Base-by-base conservation (phyloP, 2,113 vertebrate species). In the Butastur rufipennis region DNA sequence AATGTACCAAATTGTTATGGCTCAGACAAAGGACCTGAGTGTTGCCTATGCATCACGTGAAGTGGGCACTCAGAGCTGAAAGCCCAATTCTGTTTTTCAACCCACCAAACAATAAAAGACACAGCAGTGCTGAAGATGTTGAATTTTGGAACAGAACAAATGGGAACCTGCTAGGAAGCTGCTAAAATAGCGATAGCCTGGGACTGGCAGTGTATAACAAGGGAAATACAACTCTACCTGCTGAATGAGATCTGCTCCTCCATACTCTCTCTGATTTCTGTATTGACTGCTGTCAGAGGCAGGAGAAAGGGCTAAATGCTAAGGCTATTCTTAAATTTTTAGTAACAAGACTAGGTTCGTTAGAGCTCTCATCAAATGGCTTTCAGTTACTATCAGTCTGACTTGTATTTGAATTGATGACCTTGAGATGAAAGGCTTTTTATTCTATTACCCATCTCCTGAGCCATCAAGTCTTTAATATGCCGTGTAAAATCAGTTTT, bases 361-460 rank as follows among this genome's bases (percentile, higher is more conserved):
- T 93, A 97, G 38, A 77, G 63, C 87, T 71, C 63, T 48, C 77
- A 75, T 91, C 88, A 89, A 94, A 80, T 79, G 86, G 87, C 95
- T 96, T 93, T 96, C 71, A 89, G 71, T 87, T 68, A 47, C 91
- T 86, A 92, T 96, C 81, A 90, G 68, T 32, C 81, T 88, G 94
- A 86, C 77, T 84, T 79, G 86, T 80, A 91, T 96, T 93, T 95
- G 91, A 97, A 96, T 95, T 95, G 83, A 96, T 97, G 97, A 96
- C 97, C 97, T 98, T 97, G 95, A 95, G 97, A 95, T 94, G 74
- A 96, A 94, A 97, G 78, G 67, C 85, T 93, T 89, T 97, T 96
- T 97, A 94, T 97, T 95, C 93, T 94, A 85, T 97, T 96, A 96
- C 73, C 75, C 89, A 73, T 95, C 94, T 97, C 88, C 92, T 91